phyloP scores from a whole-genome alignment of 2,888 invertebrate genomes.

The Agriopis aurantiaria region DNA sequence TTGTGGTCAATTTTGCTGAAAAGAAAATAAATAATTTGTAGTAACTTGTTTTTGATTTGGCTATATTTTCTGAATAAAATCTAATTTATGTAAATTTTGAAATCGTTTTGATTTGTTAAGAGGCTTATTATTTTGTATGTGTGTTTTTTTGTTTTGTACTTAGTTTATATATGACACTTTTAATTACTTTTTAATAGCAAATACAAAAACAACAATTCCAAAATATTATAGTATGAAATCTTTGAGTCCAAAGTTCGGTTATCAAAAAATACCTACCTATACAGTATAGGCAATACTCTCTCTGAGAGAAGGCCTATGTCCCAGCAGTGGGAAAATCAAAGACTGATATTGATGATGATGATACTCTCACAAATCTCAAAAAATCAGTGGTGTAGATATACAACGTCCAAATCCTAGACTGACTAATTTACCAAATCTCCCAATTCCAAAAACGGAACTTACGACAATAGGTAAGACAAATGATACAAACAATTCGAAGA shows the following conservation, averaged over 20 bases:
- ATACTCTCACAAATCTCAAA: not conserved
- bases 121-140: too few relatives aligned
- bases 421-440: too few relatives aligned
- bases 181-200: not conserved
- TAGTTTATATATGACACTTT: not conserved
- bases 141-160: not conserved
- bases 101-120: too few relatives aligned
- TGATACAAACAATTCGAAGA: not conserved
- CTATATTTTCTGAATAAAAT: not conserved
- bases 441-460: not conserved
- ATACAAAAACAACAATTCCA: not conserved
- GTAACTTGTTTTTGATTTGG: not conserved
- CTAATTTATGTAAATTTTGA: not conserved
- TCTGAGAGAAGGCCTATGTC: too few relatives aligned
- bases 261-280: not conserved
- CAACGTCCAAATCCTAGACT: too few relatives aligned
- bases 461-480: not conserved
- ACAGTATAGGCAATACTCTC: too few relatives aligned
- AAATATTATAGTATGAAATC: not conserved
- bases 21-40: not conserved
- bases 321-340: too few relatives aligned
- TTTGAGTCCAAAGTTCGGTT: not conserved
- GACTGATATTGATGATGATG: too few relatives aligned
- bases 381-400: not conserved
- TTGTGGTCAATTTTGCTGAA: conserved; percentile 1